Evolutionary conservation across 2,113 vertebrate species (phyloP).

Genomic region (Montifringilla adamsi): DNA sequence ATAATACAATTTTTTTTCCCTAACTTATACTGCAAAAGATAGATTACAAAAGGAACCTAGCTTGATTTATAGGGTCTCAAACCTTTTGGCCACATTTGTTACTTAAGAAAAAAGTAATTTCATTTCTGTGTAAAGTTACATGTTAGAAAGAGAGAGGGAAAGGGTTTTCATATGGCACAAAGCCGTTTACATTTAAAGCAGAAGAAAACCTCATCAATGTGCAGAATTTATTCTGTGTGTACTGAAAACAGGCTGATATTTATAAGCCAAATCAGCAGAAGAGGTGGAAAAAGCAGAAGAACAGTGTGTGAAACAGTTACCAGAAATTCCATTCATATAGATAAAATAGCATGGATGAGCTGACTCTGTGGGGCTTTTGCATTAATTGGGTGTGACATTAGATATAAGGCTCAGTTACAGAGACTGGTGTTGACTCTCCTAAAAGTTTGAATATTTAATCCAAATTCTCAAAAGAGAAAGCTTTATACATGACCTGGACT

Average conservation of each 20-base stretch:
- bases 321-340: neutral
- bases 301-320: neutral
- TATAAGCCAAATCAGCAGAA: neutral
- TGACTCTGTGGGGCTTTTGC: neutral
- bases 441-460: neutral
- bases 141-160: neutral
- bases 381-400: neutral
- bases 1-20: neutral
- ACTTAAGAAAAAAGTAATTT: neutral
- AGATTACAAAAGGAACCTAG: neutral
- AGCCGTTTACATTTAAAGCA: neutral
- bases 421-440: neutral
- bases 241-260: neutral
- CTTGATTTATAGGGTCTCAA: conserved; percentile 44
- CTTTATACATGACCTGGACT: neutral
- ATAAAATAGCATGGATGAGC: neutral
- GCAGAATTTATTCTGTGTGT: neutral
- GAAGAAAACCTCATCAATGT: neutral
- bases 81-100: conserved; percentile 20
- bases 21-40: neutral
- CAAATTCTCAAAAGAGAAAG: neutral
- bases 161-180: neutral
- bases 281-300: neutral
- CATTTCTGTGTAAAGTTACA: neutral
- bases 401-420: neutral